Evolutionary conservation across 2,888 invertebrate genomes (phyloP), one percentile per base, ranked within the genome.

Genomic region (Corbicula japonica): DNA sequence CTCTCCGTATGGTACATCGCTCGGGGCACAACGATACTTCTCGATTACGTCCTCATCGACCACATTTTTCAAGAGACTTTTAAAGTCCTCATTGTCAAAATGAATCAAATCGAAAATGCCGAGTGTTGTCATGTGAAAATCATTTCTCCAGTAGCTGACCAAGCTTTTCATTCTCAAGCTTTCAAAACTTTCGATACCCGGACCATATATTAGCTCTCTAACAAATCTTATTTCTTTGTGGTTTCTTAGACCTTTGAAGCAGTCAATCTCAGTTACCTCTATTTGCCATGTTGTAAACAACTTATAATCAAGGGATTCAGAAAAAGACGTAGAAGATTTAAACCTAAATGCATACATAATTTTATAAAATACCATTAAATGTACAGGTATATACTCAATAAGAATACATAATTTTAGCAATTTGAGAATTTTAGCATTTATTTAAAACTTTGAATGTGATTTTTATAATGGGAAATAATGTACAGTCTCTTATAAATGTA

Each of bases 171-270:
- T 10, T 30, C 18, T 48, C 28, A n/a, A n/a, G 15, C 34, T n/a
- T 10, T 28, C 26, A 4, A 18, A 2, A 18, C 48, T 28, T 10
- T 15, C 30, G 1, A 32, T 10, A 15, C 44, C n/a, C 5, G 4
- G 30, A 30, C 63, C 63, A 63, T 48, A 63, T n/a, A 63, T n/a
- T 8, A 63, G 3, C 26, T 63, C 63, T 32, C 44, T 63, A 8
- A 63, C 63, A 48, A 30, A 48, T 18, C n/a, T 34, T 18, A 63
- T n/a, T 44, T 63, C 48, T 8, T 48, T 48, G 18, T 4, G 26
- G 48, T 63, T 63, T n/a, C 48, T 30, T 30, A 21, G 3, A 12
- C 18, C 5, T 5, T 44, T 5, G 12, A 62, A 6, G 28, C 44
- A 28, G 1, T 41, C 38, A 23, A 62, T n/a, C 44, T 44, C 10